These are phyloP conservation scores for Styela clava DNA, from an alignment of 23 tunicate species.

Conservation along the genomic window DNA sequence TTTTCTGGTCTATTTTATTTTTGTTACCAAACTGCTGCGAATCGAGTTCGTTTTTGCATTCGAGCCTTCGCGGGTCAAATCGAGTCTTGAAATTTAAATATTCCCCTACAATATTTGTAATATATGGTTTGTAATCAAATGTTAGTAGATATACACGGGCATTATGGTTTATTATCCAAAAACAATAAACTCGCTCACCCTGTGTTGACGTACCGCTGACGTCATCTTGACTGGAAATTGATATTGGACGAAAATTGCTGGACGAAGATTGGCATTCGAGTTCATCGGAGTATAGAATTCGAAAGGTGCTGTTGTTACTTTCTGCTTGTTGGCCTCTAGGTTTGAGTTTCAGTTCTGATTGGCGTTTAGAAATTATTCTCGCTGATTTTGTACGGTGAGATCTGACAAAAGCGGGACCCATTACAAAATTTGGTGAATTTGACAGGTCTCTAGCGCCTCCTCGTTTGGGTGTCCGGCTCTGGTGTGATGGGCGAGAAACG, in stretches of 20 bases:
- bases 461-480: conserved; percentile 1
- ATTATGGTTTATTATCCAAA: too few species aligned
- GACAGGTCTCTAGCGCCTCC: conserved; percentile 4
- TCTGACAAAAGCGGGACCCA: not conserved
- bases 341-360: not conserved
- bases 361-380: not conserved
- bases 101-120: too few species aligned
- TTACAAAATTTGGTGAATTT: not conserved
- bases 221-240: conserved; percentile 4
- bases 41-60: too few species aligned
- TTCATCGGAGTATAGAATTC: conserved; percentile 11
- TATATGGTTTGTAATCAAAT: too few species aligned
- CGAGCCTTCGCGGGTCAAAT: too few species aligned
- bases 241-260: not conserved
- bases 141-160: too few species aligned
- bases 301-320: not conserved
- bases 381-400: conserved; percentile 24
- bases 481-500: not conserved
- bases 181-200: too few species aligned
- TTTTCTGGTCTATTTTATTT: too few species aligned
- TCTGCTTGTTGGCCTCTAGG: not conserved
- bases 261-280: conserved; percentile 1
- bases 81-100: too few species aligned
- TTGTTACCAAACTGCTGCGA: too few species aligned
- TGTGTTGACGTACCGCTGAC: not conserved